A percentile compares a stretch with the other conserved stretches of the same genome.
Evolutionary conservation across 2,888 invertebrate species (phyloP).

Genomic region (Idaea biselata): DNA sequence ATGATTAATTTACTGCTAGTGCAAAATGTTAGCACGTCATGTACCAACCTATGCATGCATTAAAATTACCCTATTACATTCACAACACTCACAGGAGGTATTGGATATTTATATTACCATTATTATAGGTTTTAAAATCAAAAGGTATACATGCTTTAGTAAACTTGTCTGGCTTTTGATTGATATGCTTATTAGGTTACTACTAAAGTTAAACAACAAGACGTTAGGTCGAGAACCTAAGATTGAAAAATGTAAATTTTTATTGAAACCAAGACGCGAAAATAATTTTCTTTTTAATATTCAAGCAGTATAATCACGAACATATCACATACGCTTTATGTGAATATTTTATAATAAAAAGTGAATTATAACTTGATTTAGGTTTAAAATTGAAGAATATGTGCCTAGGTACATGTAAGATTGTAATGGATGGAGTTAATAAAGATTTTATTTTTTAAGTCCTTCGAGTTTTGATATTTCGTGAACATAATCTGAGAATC

Average conservation of each 20-base stretch:
- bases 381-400: neutral
- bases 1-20: no score
- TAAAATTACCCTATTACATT: no score
- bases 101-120: no score
- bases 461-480: no score
- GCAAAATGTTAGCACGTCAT: no score
- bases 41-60: no score
- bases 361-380: neutral
- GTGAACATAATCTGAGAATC: no score
- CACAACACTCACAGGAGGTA: no score
- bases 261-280: neutral
- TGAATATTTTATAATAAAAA: neutral
- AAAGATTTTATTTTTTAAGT: neutral
- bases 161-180: neutral
- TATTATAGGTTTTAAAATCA: no score
- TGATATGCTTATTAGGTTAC: neutral
- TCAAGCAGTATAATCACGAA: neutral
- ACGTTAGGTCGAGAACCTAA: neutral
- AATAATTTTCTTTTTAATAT: neutral
- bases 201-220: neutral
- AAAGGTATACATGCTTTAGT: neutral
- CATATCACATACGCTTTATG: neutral
- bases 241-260: neutral
- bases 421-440: neutral
- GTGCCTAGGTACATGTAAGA: neutral